These are phyloP conservation scores for Brassicogethes aeneus DNA, from an alignment of 2,888 invertebrate species.

Conservation along the genomic window DNA sequence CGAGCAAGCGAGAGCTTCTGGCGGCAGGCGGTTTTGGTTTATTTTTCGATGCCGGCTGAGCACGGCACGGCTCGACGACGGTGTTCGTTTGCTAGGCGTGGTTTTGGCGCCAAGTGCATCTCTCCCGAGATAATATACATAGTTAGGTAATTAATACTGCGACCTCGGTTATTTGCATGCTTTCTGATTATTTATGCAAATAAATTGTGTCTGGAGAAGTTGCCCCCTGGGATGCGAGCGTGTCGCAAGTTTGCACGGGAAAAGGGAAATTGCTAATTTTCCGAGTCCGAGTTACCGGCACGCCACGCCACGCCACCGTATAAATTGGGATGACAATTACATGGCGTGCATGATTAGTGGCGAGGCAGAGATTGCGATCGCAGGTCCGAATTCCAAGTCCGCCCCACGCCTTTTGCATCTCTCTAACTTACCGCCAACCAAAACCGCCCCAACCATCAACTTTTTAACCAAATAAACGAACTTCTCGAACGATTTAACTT, in stretches of 20 bases:
- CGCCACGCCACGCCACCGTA: too few species aligned
- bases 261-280: constrained; percentile 41
- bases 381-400: background rate
- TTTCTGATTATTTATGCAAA: constrained; percentile 43
- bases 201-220: constrained; percentile 34
- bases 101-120: constrained; percentile 31
- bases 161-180: constrained; percentile 40
- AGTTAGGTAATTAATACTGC: constrained; percentile 41
- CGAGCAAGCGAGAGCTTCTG: constrained; percentile 27
- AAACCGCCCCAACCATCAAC: too few species aligned
- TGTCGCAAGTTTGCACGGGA: constrained; percentile 15
- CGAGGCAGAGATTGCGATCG: constrained; percentile 1
- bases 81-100: constrained; percentile 14
- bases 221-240: constrained; percentile 28
- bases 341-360: constrained; percentile 30
- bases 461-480: too few species aligned
- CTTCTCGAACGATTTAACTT: too few species aligned
- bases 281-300: constrained; percentile 32
- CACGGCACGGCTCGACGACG: constrained; percentile 4
- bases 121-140: constrained; percentile 33
- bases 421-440: too few species aligned
- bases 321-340: constrained; percentile 27
- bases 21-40: constrained; percentile 22
- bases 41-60: constrained; percentile 18
- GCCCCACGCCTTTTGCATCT: background rate